These are phyloP conservation scores for Mungos mungo DNA, from an alignment of 2,113 vertebrate species.

Conservation along the genomic window DNA sequence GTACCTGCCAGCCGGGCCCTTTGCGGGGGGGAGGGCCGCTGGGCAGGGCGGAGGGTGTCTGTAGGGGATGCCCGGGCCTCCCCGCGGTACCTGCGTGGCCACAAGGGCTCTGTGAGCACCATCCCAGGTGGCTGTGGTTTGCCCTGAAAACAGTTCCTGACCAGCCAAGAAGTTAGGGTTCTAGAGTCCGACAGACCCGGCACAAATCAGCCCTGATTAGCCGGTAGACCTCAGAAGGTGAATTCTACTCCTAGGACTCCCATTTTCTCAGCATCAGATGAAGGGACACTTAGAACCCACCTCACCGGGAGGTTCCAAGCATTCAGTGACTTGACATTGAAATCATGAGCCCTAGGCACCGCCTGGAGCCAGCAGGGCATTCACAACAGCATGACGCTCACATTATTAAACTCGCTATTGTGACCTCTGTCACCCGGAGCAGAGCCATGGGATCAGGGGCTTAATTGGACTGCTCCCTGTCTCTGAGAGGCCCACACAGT, in stretches of 20 bases:
- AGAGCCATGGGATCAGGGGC: no score
- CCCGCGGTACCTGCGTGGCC: neutral
- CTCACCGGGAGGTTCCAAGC: neutral
- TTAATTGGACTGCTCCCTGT: neutral
- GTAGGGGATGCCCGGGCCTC: fast-evolving
- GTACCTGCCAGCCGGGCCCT: constrained; percentile 76
- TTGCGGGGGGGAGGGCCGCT: neutral
- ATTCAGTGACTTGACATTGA: neutral
- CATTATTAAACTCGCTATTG: fast-evolving
- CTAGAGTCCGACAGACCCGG: neutral
- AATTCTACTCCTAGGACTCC: neutral
- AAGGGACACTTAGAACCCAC: neutral
- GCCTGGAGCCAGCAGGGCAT: fast-evolving
- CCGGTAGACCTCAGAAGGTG: neutral
- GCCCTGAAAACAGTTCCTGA: neutral
- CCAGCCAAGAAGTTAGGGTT: neutral
- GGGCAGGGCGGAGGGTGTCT: neutral
- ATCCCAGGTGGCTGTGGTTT: fast-evolving
- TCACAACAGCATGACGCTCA: fast-evolving
- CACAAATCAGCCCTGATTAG: neutral
- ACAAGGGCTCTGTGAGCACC: neutral
- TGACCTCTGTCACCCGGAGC: neutral
- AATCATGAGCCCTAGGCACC: neutral
- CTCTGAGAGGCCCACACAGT: neutral
- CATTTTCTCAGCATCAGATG: neutral